Percentiles rank a stretch among this genome's conserved stretches.
phyloP scores from a whole-genome alignment of 2,113 vertebrate species.

The Serinus canaria region DNA sequence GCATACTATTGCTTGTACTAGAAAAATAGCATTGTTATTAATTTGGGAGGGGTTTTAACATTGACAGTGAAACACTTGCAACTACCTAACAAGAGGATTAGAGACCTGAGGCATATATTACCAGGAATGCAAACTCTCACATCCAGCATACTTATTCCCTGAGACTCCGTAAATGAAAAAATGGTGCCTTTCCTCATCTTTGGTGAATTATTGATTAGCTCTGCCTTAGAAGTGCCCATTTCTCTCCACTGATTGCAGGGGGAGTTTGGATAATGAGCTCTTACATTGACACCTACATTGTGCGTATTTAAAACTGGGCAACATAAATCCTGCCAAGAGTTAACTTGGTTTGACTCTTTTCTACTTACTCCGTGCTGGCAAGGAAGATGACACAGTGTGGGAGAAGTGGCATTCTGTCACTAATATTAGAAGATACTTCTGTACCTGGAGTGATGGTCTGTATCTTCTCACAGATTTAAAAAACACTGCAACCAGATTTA shows the following conservation, averaged over 20 bases:
- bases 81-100: not conserved
- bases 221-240: constrained; percentile 19
- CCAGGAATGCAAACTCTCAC: not conserved
- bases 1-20: not conserved
- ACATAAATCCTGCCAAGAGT: constrained; percentile 15
- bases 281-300: not conserved
- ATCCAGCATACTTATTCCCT: not conserved
- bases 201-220: constrained; percentile 50
- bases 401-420: not conserved
- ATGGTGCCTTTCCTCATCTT: constrained; percentile 6
- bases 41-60: not conserved
- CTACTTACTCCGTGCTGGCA: not conserved
- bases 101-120: not conserved
- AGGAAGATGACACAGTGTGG: not conserved
- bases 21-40: not conserved
- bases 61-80: not conserved
- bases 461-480: not conserved
- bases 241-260: constrained; percentile 16
- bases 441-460: not conserved
- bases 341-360: not conserved
- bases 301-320: constrained; percentile 1
- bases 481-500: not conserved
- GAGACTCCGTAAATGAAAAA: not conserved
- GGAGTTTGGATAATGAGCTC: constrained; percentile 38
- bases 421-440: not conserved